Evolutionary conservation across 2,113 vertebrate genomes (phyloP), one percentile per base, ranked within the genome.

Genomic region (Channa maculata): DNA sequence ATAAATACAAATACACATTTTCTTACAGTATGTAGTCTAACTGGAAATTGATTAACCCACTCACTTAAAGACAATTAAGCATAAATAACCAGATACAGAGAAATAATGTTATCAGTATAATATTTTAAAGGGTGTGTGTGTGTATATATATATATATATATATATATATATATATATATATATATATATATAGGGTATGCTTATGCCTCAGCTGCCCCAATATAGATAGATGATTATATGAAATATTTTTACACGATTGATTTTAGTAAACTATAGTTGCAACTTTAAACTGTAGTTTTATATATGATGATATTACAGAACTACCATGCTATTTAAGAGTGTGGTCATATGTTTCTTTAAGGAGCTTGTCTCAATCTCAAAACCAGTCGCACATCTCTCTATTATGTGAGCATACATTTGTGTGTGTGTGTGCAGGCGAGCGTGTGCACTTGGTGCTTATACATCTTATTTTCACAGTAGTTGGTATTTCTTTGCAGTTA

Each of bases 401-500:
- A 57, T 49, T 49, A 48, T 72, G 12, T 37, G 46, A 41, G 5
- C 6, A 11, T 57, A 14, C 36, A 36, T n/a, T 24, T 53, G 51
- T 48, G 36, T 64, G 51, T 68, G 15, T 43, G 53, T 37, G 38
- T 3, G 10, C 11, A 8, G 2, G 52, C 15, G 33, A 41, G 50
- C 9, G 9, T 72, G 63, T 36, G 57, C 54, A 41, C 75, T 68
- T 11, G 13, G 77, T 54, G 57, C 64, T 62, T 52, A 48, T 61
- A 65, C 68, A n/a, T 86, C 84, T 71, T 76, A 76, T 85, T 75
- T 80, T 69, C 78, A 59, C 82, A 58, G 75, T 59, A n/a, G 65
- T 77, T 74, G 59, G 66, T 82, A 38, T 82, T 88, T 81, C 80
- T 68, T 80, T 84, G 77, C 84, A 69, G 86, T 57, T 57, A 60